phyloP scores from a whole-genome alignment of 2,113 vertebrate species.

The Colossoma macropomum region DNA sequence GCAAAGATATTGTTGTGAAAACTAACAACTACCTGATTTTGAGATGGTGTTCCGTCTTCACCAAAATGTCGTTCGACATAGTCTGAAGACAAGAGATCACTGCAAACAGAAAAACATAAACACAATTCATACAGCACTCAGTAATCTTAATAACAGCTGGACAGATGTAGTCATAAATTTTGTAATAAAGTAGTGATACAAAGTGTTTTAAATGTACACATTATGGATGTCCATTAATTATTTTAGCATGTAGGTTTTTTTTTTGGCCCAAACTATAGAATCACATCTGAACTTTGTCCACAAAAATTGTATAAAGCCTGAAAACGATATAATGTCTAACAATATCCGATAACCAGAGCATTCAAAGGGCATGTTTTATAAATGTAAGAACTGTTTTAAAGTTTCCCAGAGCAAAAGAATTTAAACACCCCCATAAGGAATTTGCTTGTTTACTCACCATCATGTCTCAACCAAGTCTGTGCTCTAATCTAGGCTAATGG shows the following conservation, averaged over 20 bases:
- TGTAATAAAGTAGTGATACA: background rate
- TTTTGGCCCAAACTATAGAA: background rate
- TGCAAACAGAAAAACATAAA: conserved; percentile 62
- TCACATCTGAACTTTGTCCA: background rate
- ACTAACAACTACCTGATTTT: conserved; percentile 73
- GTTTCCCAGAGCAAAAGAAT: too few species aligned
- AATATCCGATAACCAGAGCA: background rate
- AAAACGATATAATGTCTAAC: background rate
- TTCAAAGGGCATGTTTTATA: background rate
- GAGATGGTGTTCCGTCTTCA: conserved; percentile 73
- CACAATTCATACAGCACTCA: background rate
- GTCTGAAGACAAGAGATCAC: conserved; percentile 87
- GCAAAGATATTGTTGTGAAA: too few species aligned
- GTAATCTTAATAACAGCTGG: background rate
- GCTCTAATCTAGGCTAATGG: too few species aligned
- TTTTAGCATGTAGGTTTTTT: too few species aligned
- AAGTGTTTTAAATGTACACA: too few species aligned
- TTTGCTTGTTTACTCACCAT: too few species aligned
- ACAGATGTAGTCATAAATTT: background rate
- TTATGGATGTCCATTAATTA: too few species aligned
- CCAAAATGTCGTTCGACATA: conserved; percentile 88
- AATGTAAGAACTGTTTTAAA: too few species aligned
- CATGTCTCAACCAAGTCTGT: too few species aligned
- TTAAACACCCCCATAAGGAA: too few species aligned
- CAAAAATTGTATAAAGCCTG: background rate